Evolutionary conservation across 2,113 vertebrate species (phyloP), one percentile per base, ranked within the genome.

Genomic region (Otocyon megalotis): DNA sequence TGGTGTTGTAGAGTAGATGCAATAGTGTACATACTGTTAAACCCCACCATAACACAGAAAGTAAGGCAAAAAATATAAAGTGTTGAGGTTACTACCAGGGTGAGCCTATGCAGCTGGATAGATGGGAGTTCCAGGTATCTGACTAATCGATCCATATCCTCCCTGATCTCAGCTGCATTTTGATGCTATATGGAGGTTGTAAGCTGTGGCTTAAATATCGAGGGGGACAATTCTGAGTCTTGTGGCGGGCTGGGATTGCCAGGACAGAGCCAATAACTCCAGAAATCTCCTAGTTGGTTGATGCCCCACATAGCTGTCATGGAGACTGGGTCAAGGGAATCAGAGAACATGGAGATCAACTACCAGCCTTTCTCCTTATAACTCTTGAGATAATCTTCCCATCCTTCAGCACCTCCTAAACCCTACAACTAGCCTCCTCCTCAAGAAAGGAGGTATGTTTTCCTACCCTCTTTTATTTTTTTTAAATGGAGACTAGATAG

Each of bases 21-120:
- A 22, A 11, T 16, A 77, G 60, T 20, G 3, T 43, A 20, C 26
- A 22, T 19, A 30, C 2, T 26, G 1, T 20, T 69, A 63, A 92
- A 60, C 24, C 13, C 15, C 22, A 81, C 71, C 60, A 28, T 17
- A 35, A 67, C 8, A 54, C 48, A 10, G 9, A 6, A 20, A 63
- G 24, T 48, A 48, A 16, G 9, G 10, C 83, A 35, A 60, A 96
- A 97, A 90, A 28, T 35, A 19, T 35, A 63, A 65, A 87, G 88
- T 88, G 76, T 7, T 65, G 81, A 84, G 28, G 20, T 19, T 63
- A 26, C n/a, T 56, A 22, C 32, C 50, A 60, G 16, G 48, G 20
- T 0, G 1, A 87, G 9, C 1, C 71, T n/a, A 0, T 20, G 35
- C 13, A 65, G 16, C 19, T n/a, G 15, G 3, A 54, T 0, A 19